Evolutionary conservation across 2,797 vertebrate species (phyloP).

Genomic region (Pyrocephalus nanus): DNA sequence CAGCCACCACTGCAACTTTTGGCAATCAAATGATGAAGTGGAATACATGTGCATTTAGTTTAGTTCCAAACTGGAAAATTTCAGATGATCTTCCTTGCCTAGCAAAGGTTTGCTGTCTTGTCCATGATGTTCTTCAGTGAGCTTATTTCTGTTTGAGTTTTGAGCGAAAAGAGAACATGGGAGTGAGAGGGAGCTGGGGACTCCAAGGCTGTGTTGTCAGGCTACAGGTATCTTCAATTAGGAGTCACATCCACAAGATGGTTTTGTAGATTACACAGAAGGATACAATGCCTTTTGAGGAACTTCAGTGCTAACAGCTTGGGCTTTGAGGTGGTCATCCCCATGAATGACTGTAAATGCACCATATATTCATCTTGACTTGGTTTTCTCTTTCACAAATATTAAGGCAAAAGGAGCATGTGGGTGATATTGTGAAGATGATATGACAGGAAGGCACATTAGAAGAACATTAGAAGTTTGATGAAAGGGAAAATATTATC

Average conservation of each 20-base stretch:
- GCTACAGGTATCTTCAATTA: background rate
- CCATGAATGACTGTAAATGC: background rate
- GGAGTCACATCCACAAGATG: background rate
- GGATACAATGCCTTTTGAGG: accelerated
- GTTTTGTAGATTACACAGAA: background rate
- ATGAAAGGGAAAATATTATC: background rate
- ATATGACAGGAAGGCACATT: background rate
- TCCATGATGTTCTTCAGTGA: background rate
- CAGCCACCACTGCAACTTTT: background rate
- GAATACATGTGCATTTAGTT: background rate
- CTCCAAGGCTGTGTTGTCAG: background rate
- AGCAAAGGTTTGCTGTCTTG: background rate
- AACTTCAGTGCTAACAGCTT: background rate
- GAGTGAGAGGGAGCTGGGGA: background rate
- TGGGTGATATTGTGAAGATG: background rate
- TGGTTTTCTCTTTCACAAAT: background rate
- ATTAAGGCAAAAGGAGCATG: background rate
- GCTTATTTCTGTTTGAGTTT: background rate
- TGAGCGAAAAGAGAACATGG: background rate
- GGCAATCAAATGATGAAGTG: background rate
- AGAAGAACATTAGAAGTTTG: background rate
- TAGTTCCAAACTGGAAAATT: background rate
- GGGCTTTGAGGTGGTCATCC: background rate
- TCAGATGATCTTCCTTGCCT: background rate
- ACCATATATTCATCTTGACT: background rate